Evolutionary conservation across 2,888 invertebrate species (phyloP).

Genomic region (Zele albiditarsus): DNA sequence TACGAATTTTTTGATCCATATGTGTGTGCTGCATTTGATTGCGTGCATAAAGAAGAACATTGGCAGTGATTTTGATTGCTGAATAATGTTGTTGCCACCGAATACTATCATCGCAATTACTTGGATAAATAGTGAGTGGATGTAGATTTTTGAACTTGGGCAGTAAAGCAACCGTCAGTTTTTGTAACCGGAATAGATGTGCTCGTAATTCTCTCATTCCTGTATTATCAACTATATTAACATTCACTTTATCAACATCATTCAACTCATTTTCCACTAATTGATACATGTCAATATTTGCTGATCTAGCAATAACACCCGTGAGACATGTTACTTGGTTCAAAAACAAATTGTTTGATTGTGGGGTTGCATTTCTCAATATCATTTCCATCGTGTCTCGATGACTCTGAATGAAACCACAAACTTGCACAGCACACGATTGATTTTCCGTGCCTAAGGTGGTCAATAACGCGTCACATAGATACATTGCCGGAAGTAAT

Average conservation of each 20-base stretch:
- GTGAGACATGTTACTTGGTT: constrained; percentile 86
- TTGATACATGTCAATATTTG: constrained; percentile 74
- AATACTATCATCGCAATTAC: constrained; percentile 48
- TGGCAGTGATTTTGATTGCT: constrained; percentile 79
- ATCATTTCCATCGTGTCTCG: constrained; percentile 87
- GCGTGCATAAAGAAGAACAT: constrained; percentile 82
- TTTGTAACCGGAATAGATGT: constrained; percentile 81
- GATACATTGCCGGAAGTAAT: constrained; percentile 84
- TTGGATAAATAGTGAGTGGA: constrained; percentile 49
- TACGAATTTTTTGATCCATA: constrained; percentile 69
- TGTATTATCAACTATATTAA: constrained; percentile 58
- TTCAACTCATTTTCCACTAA: constrained; percentile 67
- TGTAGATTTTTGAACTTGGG: constrained; percentile 78
- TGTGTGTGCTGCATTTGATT: constrained; percentile 74
- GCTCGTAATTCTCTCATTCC: constrained; percentile 73
- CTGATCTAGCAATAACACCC: constrained; percentile 82
- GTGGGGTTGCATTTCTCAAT: constrained; percentile 81
- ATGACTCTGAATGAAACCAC: constrained; percentile 87
- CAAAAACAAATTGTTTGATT: constrained; percentile 79
- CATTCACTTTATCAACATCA: constrained; percentile 56
- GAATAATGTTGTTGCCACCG: constrained; percentile 59
- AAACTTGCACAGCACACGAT: constrained; percentile 86
- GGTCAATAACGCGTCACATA: constrained; percentile 88
- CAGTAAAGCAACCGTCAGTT: constrained; percentile 83
- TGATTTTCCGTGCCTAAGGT: constrained; percentile 89